A percentile compares a stretch with the other conserved stretches of the same genome.
These are phyloP conservation scores for Perca fluviatilis DNA, from an alignment of 2,113 vertebrate species.

Conservation along the genomic window DNA sequence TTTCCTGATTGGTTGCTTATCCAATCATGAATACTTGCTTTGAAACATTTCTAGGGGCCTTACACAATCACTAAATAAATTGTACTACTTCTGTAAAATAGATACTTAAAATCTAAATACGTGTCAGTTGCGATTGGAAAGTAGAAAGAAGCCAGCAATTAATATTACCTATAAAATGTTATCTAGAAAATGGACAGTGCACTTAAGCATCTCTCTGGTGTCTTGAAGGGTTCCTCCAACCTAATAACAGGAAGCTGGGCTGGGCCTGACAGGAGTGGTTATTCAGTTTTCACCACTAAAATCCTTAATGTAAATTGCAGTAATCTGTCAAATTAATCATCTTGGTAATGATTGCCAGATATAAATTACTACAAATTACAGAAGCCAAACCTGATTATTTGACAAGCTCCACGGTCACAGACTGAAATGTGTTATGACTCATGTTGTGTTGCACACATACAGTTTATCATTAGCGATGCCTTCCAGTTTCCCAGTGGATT, in stretches of 20 bases:
- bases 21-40: not conserved
- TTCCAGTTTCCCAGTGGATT: not conserved
- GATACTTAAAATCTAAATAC: not conserved
- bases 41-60: not conserved
- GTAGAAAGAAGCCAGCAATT: not conserved
- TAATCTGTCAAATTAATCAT: slow-evolving; percentile 2
- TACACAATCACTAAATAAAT: not conserved
- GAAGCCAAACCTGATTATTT: slow-evolving; percentile 20
- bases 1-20: not conserved
- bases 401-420: not conserved
- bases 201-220: not conserved
- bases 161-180: not conserved
- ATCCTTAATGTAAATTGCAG: not conserved
- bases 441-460: not conserved
- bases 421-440: not conserved
- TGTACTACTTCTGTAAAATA: not conserved
- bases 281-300: not conserved
- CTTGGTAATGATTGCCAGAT: slow-evolving; percentile 16
- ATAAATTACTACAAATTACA: not conserved
- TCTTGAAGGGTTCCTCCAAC: not conserved
- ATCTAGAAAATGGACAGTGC: not conserved
- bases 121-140: not conserved
- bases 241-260: not conserved
- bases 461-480: not conserved
- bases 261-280: not conserved